Percentiles rank a stretch among this genome's conserved stretches.
Conservation (phyloP, 2,797 vertebrate genomes). For the Enteromius trimaculatus region DNA sequence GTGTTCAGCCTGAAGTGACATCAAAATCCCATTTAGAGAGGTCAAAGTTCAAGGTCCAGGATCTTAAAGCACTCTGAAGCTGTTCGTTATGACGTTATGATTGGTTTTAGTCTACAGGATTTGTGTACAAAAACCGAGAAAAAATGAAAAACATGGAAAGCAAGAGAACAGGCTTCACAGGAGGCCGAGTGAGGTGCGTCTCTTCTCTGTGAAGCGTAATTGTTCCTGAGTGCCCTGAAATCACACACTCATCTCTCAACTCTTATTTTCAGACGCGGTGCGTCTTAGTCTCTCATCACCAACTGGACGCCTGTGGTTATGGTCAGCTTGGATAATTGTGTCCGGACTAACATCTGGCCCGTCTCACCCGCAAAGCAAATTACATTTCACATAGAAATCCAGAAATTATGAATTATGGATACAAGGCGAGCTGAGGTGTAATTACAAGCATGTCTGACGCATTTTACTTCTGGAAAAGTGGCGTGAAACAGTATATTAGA, state of each 20-base stretch:
- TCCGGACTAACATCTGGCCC: neutral
- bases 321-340: neutral
- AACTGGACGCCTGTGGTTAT: neutral
- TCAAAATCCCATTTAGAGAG: neutral
- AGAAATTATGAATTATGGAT: neutral
- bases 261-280: neutral
- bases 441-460: neutral
- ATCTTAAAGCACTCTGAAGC: neutral
- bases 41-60: neutral
- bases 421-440: neutral
- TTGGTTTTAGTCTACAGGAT: neutral
- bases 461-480: neutral
- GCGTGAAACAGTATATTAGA: neutral
- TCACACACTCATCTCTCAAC: neutral
- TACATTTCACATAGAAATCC: neutral
- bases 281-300: neutral
- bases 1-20: neutral
- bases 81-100: neutral
- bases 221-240: neutral
- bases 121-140: neutral
- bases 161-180: neutral
- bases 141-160: neutral
- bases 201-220: neutral
- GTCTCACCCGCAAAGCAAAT: neutral
- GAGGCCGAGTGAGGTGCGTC: neutral